Evolutionary conservation across 2,888 invertebrate species (phyloP).

Genomic region (Hirtodrosophila histrioides): DNA sequence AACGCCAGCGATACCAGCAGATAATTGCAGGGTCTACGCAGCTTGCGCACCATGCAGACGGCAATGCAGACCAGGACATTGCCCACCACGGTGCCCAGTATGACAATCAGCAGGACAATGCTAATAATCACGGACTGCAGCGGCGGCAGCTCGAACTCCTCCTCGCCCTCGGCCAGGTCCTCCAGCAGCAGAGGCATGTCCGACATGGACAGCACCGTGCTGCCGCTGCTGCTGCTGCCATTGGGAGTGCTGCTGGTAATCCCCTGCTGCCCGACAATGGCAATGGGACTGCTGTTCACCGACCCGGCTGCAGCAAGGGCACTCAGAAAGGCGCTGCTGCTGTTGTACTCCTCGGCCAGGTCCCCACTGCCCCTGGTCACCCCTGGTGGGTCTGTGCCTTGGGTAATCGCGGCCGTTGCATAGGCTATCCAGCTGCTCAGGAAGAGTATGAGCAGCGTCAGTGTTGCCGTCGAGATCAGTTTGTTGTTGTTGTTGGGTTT

Average conservation of each 20-base stretch:
- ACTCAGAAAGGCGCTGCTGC: constrained; percentile 61
- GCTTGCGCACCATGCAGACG: constrained; percentile 95
- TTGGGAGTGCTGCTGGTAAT: constrained; percentile 67
- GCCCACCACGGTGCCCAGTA: constrained; percentile 92
- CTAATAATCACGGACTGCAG: constrained; percentile 88
- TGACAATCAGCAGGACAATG: constrained; percentile 90
- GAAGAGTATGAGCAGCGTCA: constrained; percentile 66
- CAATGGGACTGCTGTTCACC: constrained; percentile 58
- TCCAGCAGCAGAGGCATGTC: constrained; percentile 54
- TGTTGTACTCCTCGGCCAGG: constrained; percentile 52
- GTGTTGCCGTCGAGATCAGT: constrained; percentile 71
- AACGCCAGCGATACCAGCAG: constrained; percentile 97
- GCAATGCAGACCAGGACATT: constrained; percentile 98
- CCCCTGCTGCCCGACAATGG: constrained; percentile 48
- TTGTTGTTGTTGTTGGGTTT: constrained; percentile 48
- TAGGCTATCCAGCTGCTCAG: constrained; percentile 75
- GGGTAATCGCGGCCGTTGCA: constrained; percentile 45
- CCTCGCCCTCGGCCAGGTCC: constrained; percentile 47
- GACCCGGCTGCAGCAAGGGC: constrained; percentile 52
- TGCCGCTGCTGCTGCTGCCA: constrained; percentile 44
- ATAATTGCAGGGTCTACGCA: constrained; percentile 95
- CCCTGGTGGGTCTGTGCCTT: constrained; percentile 1
- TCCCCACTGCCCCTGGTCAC: constrained; percentile 2
- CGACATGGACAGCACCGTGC: constrained; percentile 51
- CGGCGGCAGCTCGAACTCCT: constrained; percentile 79